Conservation (phyloP, 2,888 invertebrate species). For the Calameuta filiformis region DNA sequence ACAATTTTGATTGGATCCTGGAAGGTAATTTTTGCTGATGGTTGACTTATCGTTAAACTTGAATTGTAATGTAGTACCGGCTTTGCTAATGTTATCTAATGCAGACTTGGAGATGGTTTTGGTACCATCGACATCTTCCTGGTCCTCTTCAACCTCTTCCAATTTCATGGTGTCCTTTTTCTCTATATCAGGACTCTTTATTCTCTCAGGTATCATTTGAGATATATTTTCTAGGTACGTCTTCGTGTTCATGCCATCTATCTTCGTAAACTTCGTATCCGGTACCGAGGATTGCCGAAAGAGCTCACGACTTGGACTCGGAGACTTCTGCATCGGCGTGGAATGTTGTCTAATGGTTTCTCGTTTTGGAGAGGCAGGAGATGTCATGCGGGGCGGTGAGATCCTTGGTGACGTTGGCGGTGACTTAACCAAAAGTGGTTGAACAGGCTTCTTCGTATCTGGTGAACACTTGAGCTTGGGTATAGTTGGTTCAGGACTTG, state of each 20-base stretch:
- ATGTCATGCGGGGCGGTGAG: slow-evolving; percentile 42
- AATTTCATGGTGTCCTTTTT: slow-evolving; percentile 28
- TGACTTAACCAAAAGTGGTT: slow-evolving; percentile 28
- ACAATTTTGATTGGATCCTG: slow-evolving; percentile 47
- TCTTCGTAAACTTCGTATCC: slow-evolving; percentile 32
- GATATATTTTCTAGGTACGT: slow-evolving; percentile 6
- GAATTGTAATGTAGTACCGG: slow-evolving; percentile 75
- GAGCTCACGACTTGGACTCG: slow-evolving; percentile 38
- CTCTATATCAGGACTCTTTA: slow-evolving; percentile 10
- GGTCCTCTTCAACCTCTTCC: slow-evolving; percentile 32
- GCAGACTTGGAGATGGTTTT: slow-evolving; percentile 71
- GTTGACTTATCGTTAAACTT: slow-evolving; percentile 67
- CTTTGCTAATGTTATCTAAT: slow-evolving; percentile 76
- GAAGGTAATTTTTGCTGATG: slow-evolving; percentile 56
- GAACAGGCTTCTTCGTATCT: slow-evolving; percentile 24
- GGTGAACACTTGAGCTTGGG: slow-evolving; percentile 22
- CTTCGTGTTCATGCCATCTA: slow-evolving; percentile 23
- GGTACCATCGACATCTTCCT: slow-evolving; percentile 50
- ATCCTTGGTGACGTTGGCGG: slow-evolving; percentile 47
- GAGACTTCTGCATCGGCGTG: slow-evolving; percentile 38
- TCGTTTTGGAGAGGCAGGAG: slow-evolving; percentile 49
- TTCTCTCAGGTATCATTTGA: slow-evolving; percentile 5
- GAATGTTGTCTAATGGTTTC: slow-evolving; percentile 33
- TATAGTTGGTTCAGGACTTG: slow-evolving; percentile 55
- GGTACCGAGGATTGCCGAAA: slow-evolving; percentile 34